Evolutionary conservation across 2,888 invertebrate genomes (phyloP).

Genomic region (Drosophila picticornis): DNA sequence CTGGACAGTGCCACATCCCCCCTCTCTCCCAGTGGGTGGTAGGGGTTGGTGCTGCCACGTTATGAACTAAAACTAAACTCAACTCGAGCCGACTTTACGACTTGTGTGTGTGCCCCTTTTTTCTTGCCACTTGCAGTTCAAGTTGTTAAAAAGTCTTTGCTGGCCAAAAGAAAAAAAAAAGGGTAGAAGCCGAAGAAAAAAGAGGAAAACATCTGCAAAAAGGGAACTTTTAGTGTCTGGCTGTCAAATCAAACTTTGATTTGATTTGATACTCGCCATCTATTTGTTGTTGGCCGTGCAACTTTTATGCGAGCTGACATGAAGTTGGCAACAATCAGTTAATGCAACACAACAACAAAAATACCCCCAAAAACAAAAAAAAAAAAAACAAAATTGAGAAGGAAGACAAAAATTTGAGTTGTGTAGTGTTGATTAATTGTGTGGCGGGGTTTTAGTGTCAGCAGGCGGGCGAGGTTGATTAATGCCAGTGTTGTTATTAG

Average conservation of each 20-base stretch:
- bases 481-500: slow-evolving; percentile 54
- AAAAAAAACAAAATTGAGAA: background rate
- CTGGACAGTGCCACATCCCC: slow-evolving; percentile 32
- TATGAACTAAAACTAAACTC: slow-evolving; percentile 41
- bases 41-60: slow-evolving; percentile 13
- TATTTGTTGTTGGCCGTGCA: slow-evolving; percentile 28
- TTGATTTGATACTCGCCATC: slow-evolving; percentile 68
- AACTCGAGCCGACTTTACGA: slow-evolving; percentile 31
- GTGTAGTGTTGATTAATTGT: slow-evolving; percentile 63
- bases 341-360: slow-evolving; percentile 51
- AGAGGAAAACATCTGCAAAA: background rate
- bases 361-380: background rate
- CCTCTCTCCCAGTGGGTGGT: background rate
- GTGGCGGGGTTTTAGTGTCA: slow-evolving; percentile 59
- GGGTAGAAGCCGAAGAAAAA: background rate
- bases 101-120: slow-evolving; percentile 18
- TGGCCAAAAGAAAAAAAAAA: slow-evolving; percentile 41
- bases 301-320: slow-evolving; percentile 77
- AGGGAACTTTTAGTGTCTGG: slow-evolving; percentile 55
- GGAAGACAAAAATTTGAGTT: slow-evolving; percentile 16
- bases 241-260: slow-evolving; percentile 79
- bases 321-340: slow-evolving; percentile 71
- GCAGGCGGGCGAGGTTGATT: slow-evolving; percentile 47
- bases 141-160: slow-evolving; percentile 63
- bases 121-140: slow-evolving; percentile 60